Evolutionary conservation across 2,797 vertebrate genomes (phyloP), one percentile per base, ranked within the genome.

Genomic region (Alcedo atthis): DNA sequence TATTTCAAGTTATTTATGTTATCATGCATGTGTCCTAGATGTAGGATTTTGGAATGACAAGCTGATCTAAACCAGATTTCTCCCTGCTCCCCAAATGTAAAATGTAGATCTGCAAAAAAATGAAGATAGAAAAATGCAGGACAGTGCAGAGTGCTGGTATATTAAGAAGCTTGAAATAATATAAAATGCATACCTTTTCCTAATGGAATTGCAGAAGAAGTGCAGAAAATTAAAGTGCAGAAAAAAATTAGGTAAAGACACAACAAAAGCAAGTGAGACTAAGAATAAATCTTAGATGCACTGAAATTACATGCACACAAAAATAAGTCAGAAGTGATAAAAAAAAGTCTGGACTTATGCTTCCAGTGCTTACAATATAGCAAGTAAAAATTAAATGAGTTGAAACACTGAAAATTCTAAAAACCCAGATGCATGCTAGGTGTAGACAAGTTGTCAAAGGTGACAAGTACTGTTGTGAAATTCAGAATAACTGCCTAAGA

Each of bases 401-500:
- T 84, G 55, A 77, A 92, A 73, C 25, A 89, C 35, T 73, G 63
- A 91, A 95, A 94, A 62, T 37, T 92, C 48, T 76, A 86, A 85
- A 71, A 92, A 88, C 54, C 33, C 42, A 96, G 32, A 35, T 85
- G 4, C 21, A 58, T 68, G n/a, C 28, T 48, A 90, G 71, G 24
- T 95, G 49, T 57, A 81, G 76, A 88, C 83, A 85, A 83, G 7
- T 69, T 74, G 45, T 91, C 71, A 71, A n/a, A 63, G 86, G 24
- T 83, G 42, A 77, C 51, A 21, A 77, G 25, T 49, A 84, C 10
- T 20, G 18, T n/a, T 55, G 54, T 96, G 69, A 83, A 86, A 84
- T 28, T 91, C 88, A 94, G 66, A 96, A 82, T 94, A 94, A 85
- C 40, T 92, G 22, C 75, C 45, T 87, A 10, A 37, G 78, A 77